phyloP scores from a whole-genome alignment of 2,797 vertebrate genomes.

The Chelmon rostratus region DNA sequence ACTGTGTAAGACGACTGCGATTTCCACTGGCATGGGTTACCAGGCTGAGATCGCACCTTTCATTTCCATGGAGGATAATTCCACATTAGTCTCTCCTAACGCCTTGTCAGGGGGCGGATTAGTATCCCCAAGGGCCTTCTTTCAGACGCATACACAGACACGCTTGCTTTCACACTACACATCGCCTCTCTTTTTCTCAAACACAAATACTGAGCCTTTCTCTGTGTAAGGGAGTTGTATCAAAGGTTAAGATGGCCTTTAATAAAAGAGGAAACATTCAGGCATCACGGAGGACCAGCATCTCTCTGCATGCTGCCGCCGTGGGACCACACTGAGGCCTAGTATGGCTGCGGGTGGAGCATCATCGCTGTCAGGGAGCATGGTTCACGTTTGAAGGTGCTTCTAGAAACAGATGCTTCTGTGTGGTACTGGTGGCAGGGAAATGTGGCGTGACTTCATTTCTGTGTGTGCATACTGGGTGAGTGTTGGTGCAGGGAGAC shows the following conservation, averaged over 20 bases:
- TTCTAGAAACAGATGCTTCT: conserved; percentile 25
- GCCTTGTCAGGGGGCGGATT: conserved; percentile 50
- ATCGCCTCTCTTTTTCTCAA: neutral
- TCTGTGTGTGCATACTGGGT: conserved; percentile 12
- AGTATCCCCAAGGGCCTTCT: conserved; percentile 27
- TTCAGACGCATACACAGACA: conserved; percentile 23
- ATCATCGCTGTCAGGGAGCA: neutral
- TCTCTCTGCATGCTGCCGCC: neutral
- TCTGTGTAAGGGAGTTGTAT: neutral
- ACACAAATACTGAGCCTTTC: conserved; percentile 3
- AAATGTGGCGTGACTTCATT: conserved; percentile 40
- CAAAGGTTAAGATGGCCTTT: conserved; percentile 38
- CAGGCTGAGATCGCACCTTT: conserved; percentile 33
- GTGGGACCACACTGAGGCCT: neutral
- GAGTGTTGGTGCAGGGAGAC: conserved; percentile 16
- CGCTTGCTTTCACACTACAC: neutral
- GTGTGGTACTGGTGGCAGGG: neutral
- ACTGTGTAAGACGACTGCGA: conserved; percentile 3
- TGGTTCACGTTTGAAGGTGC: conserved; percentile 12
- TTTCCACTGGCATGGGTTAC: neutral
- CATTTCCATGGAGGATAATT: conserved; percentile 56
- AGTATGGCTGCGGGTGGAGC: conserved; percentile 15
- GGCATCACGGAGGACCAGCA: neutral
- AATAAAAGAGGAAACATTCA: conserved; percentile 10
- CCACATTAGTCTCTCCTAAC: conserved; percentile 37